These are phyloP conservation scores for Drosophila virilis DNA, from an alignment of 1,140 invertebrate genomes.

Conservation along the genomic window DNA sequence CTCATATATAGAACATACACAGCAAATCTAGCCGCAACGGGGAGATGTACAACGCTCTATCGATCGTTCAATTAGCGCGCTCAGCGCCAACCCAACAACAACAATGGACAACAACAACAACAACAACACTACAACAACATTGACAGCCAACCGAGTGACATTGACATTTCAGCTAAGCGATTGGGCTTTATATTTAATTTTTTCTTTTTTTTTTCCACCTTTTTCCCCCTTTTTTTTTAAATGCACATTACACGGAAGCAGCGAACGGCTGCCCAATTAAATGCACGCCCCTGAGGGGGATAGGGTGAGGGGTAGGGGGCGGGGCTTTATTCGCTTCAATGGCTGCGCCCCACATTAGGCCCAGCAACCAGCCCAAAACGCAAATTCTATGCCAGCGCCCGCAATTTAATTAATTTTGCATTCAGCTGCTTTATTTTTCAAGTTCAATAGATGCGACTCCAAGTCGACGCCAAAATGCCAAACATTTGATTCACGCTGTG, in stretches of 20 bases:
- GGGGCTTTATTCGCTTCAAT: slow-evolving; percentile 53
- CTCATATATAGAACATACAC: slow-evolving; percentile 18
- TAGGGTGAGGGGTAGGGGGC: neutral
- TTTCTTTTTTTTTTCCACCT: slow-evolving; percentile 11
- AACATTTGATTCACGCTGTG: slow-evolving; percentile 5
- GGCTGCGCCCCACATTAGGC: slow-evolving; percentile 14
- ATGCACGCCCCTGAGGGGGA: slow-evolving; percentile 24
- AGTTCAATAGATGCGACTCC: slow-evolving; percentile 37
- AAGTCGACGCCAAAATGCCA: slow-evolving; percentile 10
- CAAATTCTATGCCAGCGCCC: slow-evolving; percentile 8
- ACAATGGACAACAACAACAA: slow-evolving; percentile 47
- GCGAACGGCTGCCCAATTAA: slow-evolving; percentile 47
- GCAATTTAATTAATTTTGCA: slow-evolving; percentile 57
- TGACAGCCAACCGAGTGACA: slow-evolving; percentile 53
- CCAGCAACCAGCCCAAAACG: slow-evolving; percentile 5
- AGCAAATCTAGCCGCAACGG: neutral
- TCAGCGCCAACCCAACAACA: slow-evolving; percentile 39
- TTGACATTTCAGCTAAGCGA: slow-evolving; percentile 75
- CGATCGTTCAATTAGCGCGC: slow-evolving; percentile 77
- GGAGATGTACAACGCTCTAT: slow-evolving; percentile 56
- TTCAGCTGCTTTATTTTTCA: slow-evolving; percentile 26
- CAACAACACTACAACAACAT: slow-evolving; percentile 15
- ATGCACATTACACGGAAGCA: slow-evolving; percentile 72
- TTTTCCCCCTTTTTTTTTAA: slow-evolving; percentile 34
- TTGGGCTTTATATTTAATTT: slow-evolving; percentile 36